A percentile compares a stretch with the other conserved stretches of the same genome.
Evolutionary conservation across 2,113 vertebrate genomes (phyloP).

Genomic region (Gasterosteus nipponicus): DNA sequence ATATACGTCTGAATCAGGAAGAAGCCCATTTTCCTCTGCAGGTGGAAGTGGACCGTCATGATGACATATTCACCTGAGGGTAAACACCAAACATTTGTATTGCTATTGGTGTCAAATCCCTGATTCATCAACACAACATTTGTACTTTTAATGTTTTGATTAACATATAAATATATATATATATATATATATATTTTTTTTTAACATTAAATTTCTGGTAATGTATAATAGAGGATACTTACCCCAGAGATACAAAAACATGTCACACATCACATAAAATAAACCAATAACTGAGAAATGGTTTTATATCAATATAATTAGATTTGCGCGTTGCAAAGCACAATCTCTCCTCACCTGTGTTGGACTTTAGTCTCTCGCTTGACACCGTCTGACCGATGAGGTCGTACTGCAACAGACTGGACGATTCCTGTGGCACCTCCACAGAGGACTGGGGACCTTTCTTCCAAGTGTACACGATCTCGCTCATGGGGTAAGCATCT

Average conservation of each 20-base stretch:
- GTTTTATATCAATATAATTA: not conserved
- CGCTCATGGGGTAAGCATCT: conserved; percentile 86
- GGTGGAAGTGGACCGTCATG: conserved; percentile 97
- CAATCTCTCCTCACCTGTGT: conserved; percentile 75
- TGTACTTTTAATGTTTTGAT: not conserved
- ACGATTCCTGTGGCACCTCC: conserved; percentile 85
- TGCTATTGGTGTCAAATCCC: not conserved
- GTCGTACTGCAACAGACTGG: conserved; percentile 85
- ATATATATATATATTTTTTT: not conserved
- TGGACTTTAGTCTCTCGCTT: conserved; percentile 83
- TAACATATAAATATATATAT: not conserved
- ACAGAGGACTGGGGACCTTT: conserved; percentile 84
- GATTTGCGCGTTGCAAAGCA: not conserved
- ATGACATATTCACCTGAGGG: conserved; percentile 93
- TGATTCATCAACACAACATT: not conserved
- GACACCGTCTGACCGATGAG: conserved; percentile 86
- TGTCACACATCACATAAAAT: not conserved
- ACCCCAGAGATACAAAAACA: not conserved
- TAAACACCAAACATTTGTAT: conserved; percentile 23
- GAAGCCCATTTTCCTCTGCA: conserved; percentile 98
- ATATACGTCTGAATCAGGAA: conserved; percentile 99
- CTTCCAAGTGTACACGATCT: conserved; percentile 87
- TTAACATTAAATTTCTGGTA: not conserved
- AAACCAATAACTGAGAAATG: not conserved
- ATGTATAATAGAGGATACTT: not conserved